A percentile compares a stretch with the other conserved stretches of the same genome.
Conservation (phyloP, 2,888 invertebrate genomes). For the Trachelus stipa region DNA sequence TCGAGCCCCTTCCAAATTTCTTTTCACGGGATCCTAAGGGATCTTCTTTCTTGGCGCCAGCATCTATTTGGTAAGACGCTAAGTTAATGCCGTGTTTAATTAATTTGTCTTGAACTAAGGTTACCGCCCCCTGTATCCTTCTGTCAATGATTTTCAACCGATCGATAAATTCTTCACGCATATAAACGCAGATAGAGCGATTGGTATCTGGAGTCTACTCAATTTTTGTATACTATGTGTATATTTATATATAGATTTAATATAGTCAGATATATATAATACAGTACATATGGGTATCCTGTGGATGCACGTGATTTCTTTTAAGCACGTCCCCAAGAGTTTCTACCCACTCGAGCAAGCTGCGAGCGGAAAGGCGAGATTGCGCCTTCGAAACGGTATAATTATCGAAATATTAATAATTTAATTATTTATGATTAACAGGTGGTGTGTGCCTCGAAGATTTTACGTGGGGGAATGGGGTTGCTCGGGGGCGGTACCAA, state of each 20-base stretch:
- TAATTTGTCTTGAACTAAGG: conserved; percentile 49
- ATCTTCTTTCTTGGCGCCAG: neutral
- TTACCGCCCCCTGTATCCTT: conserved; percentile 49
- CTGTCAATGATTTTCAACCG: conserved; percentile 49
- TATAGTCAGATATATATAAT: neutral
- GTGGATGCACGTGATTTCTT: neutral
- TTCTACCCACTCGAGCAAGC: conserved; percentile 15
- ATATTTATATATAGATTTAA: neutral
- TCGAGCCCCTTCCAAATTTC: neutral
- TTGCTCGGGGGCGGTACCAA: conserved; percentile 40
- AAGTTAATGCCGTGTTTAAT: conserved; percentile 38
- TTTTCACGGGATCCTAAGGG: neutral
- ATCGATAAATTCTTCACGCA: conserved; percentile 28
- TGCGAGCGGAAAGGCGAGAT: conserved; percentile 12
- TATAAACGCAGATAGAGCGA: conserved; percentile 21
- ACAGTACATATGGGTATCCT: too few relatives aligned
- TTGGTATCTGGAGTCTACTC: neutral
- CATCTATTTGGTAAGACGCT: neutral
- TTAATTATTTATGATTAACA: conserved; percentile 56
- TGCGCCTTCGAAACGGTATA: conserved; percentile 38
- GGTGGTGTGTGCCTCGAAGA: conserved; percentile 36
- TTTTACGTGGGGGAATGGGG: conserved; percentile 9
- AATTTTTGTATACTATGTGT: neutral
- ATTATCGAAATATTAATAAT: conserved; percentile 57
- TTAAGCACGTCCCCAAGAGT: neutral